phyloP scores from a whole-genome alignment of 2,113 vertebrate genomes.

The Mustela lutreola region DNA sequence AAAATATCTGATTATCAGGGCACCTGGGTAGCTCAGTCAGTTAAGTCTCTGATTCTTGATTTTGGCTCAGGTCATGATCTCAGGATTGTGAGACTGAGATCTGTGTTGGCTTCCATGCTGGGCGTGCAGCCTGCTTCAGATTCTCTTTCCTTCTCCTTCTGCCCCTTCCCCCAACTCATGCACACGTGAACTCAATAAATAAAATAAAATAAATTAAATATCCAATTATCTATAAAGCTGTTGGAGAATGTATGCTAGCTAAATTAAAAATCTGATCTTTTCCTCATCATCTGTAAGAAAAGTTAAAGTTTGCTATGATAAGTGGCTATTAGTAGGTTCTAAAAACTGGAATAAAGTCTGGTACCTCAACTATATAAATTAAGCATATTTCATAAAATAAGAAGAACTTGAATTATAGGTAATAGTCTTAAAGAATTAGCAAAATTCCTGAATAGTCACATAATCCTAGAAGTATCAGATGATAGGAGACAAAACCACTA shows the following conservation, averaged over 20 bases:
- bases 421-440: not conserved
- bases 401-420: not conserved
- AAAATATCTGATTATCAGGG: not conserved
- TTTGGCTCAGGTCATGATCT: not conserved
- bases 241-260: not conserved
- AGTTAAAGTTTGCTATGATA: not conserved
- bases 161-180: not conserved
- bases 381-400: not conserved
- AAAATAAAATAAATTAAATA: not conserved
- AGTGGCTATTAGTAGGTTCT: not conserved
- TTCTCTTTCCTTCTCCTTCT: not conserved
- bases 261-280: not conserved
- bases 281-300: not conserved
- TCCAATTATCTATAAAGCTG: not conserved
- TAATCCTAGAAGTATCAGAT: not conserved
- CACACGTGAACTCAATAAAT: not conserved
- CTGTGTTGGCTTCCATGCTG: not conserved
- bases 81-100: not conserved
- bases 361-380: not conserved
- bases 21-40: not conserved
- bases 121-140: not conserved
- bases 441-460: not conserved
- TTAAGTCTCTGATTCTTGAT: not conserved
- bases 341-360: not conserved
- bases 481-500: not conserved